These are phyloP conservation scores for Myocastor coypus DNA, from an alignment of 2,113 vertebrate species.

Conservation along the genomic window DNA sequence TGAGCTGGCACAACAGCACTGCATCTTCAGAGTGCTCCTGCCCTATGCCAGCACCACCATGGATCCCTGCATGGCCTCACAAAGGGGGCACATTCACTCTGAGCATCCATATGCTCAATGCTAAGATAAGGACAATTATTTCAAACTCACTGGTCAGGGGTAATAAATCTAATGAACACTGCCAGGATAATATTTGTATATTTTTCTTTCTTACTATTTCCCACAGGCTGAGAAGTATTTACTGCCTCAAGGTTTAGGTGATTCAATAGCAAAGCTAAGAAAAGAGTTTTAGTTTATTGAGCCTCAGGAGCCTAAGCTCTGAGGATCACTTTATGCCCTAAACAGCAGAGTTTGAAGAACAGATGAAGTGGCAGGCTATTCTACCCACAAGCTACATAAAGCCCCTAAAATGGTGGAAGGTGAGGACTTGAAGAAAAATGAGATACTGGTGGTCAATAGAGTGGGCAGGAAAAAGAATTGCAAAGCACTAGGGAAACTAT, in stretches of 20 bases:
- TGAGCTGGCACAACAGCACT: neutral
- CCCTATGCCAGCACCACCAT: fast-evolving
- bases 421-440: neutral
- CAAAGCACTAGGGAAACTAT: too few relatives aligned
- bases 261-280: neutral
- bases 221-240: neutral
- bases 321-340: neutral
- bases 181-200: neutral
- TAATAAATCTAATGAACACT: neutral
- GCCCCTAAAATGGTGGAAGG: neutral
- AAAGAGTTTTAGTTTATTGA: slow-evolving; percentile 6
- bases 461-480: neutral
- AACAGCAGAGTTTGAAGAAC: neutral
- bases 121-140: neutral
- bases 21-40: neutral
- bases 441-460: neutral
- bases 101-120: neutral
- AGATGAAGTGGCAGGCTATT: neutral
- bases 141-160: neutral
- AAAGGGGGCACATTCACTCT: neutral
- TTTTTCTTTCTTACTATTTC: neutral
- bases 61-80: neutral
- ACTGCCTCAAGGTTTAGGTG: neutral
- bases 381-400: neutral
- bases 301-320: neutral